Evolutionary conservation across 2,113 vertebrate species (phyloP).

Genomic region (Hemiscyllium ocellatum): DNA sequence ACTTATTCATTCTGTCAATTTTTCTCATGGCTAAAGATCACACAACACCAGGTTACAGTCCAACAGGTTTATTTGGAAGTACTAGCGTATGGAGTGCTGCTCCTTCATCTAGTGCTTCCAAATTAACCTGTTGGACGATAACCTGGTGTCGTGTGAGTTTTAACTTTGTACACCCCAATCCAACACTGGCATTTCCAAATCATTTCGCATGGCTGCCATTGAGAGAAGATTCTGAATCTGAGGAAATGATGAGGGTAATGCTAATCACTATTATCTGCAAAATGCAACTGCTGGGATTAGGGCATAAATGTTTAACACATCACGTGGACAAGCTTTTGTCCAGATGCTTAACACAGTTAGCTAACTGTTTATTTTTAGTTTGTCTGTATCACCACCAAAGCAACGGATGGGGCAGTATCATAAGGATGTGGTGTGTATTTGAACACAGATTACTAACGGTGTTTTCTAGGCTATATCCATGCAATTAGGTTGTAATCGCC

Average conservation of each 20-base stretch:
- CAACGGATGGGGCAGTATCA: not conserved
- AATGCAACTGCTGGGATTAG: not conserved
- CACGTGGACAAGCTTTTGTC: not conserved
- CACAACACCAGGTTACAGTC: too few relatives aligned
- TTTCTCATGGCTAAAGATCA: not conserved
- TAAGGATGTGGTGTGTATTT: not conserved
- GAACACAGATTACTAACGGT: not conserved
- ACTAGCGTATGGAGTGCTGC: too few relatives aligned
- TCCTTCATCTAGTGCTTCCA: too few relatives aligned
- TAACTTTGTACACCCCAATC: too few relatives aligned
- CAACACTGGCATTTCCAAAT: too few relatives aligned
- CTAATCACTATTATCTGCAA: not conserved
- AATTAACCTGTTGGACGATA: too few relatives aligned
- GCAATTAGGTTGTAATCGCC: not conserved
- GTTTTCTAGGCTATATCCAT: not conserved
- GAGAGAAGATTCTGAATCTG: not conserved
- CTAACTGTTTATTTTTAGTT: not conserved
- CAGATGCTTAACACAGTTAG: not conserved
- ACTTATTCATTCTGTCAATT: not conserved
- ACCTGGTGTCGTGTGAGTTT: too few relatives aligned
- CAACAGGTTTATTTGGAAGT: too few relatives aligned
- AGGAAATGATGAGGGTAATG: not conserved
- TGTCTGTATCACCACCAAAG: not conserved
- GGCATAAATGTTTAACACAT: not conserved
- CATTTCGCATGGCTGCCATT: not conserved